A percentile compares a stretch with the other conserved stretches of the same genome.
Evolutionary conservation across 2,113 vertebrate genomes (phyloP).

Genomic region (Oceanodroma tethys): DNA sequence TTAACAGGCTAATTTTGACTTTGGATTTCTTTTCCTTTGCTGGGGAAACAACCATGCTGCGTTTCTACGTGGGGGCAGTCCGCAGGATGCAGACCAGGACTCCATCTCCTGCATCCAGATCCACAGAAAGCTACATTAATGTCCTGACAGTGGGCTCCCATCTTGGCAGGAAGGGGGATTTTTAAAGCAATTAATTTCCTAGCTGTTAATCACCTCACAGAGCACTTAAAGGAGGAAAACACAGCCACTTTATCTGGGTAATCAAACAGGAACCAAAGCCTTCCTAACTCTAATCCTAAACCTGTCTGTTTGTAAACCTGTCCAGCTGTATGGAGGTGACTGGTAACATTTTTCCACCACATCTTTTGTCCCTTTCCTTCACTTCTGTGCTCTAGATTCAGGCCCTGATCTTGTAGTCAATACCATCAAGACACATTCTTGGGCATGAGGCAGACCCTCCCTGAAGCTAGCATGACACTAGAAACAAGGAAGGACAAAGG

Average conservation of each 20-base stretch:
- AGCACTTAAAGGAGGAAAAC: background rate
- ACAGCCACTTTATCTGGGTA: background rate
- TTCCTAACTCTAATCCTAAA: background rate
- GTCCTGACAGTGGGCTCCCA: background rate
- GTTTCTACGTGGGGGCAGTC: background rate
- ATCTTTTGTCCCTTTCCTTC: background rate
- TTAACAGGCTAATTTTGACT: background rate
- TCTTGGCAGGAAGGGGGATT: background rate
- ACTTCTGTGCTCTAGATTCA: background rate
- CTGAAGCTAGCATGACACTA: background rate
- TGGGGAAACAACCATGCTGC: background rate
- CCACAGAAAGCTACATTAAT: background rate
- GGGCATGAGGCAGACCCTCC: background rate
- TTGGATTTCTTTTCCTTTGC: background rate
- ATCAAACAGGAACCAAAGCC: background rate
- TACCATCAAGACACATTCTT: background rate
- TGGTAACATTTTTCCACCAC: background rate
- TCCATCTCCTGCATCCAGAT: background rate
- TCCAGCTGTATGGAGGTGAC: background rate
- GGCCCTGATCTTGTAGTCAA: background rate
- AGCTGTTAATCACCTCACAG: background rate
- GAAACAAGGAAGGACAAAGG: background rate
- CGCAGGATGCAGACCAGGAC: background rate
- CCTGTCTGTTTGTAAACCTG: background rate
- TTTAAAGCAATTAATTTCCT: background rate